Conservation (phyloP, 1,140 invertebrate species). For the Meloidogyne hapla region DNA sequence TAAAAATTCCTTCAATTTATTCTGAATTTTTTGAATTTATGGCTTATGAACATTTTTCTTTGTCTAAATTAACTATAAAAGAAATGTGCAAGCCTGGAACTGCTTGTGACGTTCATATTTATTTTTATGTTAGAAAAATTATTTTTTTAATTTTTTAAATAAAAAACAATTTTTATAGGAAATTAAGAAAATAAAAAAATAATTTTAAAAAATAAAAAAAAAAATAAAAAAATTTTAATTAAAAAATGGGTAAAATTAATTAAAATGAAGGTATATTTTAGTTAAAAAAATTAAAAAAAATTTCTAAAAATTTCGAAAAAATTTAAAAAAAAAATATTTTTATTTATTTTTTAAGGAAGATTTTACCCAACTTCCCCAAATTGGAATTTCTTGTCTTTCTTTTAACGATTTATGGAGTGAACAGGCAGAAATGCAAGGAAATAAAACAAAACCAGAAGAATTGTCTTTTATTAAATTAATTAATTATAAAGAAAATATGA, state of each 20-base stretch:
- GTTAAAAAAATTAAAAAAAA: too few relatives aligned
- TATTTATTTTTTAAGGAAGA: background rate
- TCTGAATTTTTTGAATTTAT: background rate
- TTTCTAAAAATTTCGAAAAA: too few relatives aligned
- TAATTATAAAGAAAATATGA: background rate
- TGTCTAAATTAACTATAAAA: background rate
- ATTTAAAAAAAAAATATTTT: too few relatives aligned
- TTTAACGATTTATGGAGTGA: slow-evolving; percentile 16
- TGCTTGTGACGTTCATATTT: background rate
- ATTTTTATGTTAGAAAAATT: background rate
- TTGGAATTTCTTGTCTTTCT: slow-evolving; percentile 14
- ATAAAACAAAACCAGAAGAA: slow-evolving; percentile 5
- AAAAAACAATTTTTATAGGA: background rate
- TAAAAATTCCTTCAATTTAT: background rate
- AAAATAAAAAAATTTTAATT: too few relatives aligned
- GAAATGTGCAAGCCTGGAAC: background rate
- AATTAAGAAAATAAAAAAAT: too few relatives aligned
- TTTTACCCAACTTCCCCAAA: slow-evolving; percentile 20
- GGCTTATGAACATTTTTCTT: background rate
- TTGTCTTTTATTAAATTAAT: slow-evolving; percentile 18
- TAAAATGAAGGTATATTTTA: too few relatives aligned
- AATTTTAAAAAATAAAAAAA: too few relatives aligned
- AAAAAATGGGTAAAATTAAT: too few relatives aligned
- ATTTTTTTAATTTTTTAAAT: background rate
- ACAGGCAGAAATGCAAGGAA: slow-evolving; percentile 4